Conservation (phyloP, 2,888 invertebrate species). For the Augochlorella aurata region DNA sequence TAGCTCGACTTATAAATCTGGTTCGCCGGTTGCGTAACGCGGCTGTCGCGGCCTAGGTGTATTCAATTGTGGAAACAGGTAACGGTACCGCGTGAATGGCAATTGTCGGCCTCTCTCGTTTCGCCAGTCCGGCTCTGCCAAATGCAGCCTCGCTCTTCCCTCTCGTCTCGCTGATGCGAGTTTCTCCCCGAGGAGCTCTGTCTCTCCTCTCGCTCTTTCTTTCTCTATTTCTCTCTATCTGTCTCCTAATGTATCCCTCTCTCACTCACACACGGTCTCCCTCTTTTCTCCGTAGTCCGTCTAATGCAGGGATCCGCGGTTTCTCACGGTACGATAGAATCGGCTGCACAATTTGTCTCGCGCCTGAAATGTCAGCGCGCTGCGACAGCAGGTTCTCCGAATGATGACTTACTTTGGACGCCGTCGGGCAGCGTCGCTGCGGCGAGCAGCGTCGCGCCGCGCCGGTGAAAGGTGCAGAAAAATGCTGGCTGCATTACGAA, state of each 20-base stretch:
- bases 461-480: conserved; percentile 39
- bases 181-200: too few species aligned
- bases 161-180: neutral
- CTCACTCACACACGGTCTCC: too few species aligned
- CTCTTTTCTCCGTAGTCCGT: neutral
- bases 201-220: too few species aligned
- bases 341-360: conserved; percentile 63
- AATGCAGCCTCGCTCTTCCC: conserved; percentile 36
- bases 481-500: conserved; percentile 26
- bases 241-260: too few species aligned
- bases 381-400: conserved; percentile 48
- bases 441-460: neutral
- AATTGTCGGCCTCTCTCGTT: conserved; percentile 39
- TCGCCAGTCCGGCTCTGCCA: conserved; percentile 46
- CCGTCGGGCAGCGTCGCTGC: too few species aligned
- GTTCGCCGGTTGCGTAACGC: conserved; percentile 40
- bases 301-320: conserved; percentile 47
- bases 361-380: conserved; percentile 61
- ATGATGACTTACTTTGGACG: conserved; percentile 54
- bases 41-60: conserved; percentile 8
- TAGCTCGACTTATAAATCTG: conserved; percentile 45
- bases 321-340: conserved; percentile 66
- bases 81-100: conserved; percentile 62
- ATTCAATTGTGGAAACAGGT: conserved; percentile 55
- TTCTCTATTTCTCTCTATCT: too few species aligned